A percentile compares a stretch with the other conserved stretches of the same genome.
These are phyloP conservation scores for Artemia franciscana DNA, from an alignment of 1,140 invertebrate species.

Conservation along the genomic window DNA sequence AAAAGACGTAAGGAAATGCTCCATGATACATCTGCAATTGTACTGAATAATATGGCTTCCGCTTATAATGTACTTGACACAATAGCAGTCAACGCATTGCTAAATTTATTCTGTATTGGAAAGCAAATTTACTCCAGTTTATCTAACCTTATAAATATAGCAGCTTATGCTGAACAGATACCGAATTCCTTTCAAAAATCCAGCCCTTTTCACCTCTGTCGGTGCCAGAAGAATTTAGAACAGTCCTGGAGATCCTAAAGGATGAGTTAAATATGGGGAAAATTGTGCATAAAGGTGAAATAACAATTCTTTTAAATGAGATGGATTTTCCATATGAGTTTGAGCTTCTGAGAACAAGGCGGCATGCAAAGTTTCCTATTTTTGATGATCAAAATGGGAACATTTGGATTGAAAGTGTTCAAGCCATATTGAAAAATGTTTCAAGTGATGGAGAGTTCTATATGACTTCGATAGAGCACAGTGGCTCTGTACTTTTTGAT, in stretches of 20 bases:
- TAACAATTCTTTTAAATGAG: background rate
- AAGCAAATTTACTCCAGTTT: background rate
- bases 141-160: background rate
- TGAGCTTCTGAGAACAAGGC: background rate
- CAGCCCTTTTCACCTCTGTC: background rate
- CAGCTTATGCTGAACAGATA: background rate
- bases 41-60: background rate
- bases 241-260: background rate
- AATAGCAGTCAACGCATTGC: background rate
- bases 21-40: background rate
- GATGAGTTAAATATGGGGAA: background rate
- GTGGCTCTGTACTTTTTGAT: background rate
- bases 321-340: background rate
- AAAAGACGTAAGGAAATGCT: background rate
- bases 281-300: background rate
- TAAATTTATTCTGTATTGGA: background rate
- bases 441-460: background rate
- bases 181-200: background rate
- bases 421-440: background rate
- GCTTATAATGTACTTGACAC: background rate
- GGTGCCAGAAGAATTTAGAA: background rate
- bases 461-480: too few species aligned
- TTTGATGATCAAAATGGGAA: background rate
- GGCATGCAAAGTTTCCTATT: background rate
- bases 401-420: background rate